Evolutionary conservation across 2,797 vertebrate genomes (phyloP), one percentile per base, ranked within the genome.

Genomic region (Sebastes steindachneri): DNA sequence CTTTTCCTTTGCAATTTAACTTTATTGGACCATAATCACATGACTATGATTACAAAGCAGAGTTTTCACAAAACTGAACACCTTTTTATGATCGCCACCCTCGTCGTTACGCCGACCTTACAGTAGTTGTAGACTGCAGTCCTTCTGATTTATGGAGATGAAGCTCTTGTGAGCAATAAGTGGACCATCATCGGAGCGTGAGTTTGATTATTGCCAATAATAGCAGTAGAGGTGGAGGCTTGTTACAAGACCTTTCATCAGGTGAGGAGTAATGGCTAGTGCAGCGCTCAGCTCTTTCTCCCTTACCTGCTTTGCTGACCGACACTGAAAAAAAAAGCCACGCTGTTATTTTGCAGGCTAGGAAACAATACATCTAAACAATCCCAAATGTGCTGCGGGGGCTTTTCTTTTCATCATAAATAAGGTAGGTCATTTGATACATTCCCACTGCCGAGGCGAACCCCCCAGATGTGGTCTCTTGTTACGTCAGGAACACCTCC

Each of bases 261-360:
- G 83, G 80, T 85, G 79, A 89, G 85, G 79, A 92, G 73, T 84
- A 92, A 88, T 86, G 69, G 33, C 75, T 77, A 53, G 41, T 90
- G 89, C 68, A 53, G 60, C 2, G 28, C 89, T 95, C 91, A 91
- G 89, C 92, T 86, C 63, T 90, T 92, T 94, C 77, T 58, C 41
- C 77, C 70, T 90, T 58, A 88, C 88, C 79, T 92, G 88, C 85
- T 90, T 86, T 93, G 92, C 92, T 95, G 93, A 93, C 91, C 21
- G 82, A 90, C 85, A 82, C 77, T 84, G 79, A 78, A 89, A 89
- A 90, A 85, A 85, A 89, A 82, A 73, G 77, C 75, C 84, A 31
- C 3, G 55, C 79, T 91, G 80, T 88, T 89, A 75, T 91, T 89
- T 72, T 75, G 63, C 63, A 73, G 62, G 64, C 60, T 15, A 60